phyloP scores from a whole-genome alignment of 2,888 invertebrate species.

The Sympetrum striolatum region DNA sequence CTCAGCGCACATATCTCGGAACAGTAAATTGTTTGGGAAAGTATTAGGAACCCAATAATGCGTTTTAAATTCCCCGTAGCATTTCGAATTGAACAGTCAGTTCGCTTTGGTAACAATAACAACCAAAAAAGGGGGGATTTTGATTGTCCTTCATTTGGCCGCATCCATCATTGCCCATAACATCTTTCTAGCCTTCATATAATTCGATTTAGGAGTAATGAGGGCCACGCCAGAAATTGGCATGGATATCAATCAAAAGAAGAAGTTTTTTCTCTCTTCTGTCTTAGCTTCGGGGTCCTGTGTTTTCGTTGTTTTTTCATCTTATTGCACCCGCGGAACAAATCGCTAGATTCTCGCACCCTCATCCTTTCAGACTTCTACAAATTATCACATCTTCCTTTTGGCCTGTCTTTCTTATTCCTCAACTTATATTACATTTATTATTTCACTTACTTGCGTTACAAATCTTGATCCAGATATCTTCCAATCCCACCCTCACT shows the following conservation, averaged over 20 bases:
- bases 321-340: background rate
- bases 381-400: background rate
- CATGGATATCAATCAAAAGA: slow-evolving; percentile 25
- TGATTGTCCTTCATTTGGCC: slow-evolving; percentile 23
- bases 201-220: slow-evolving; percentile 39
- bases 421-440: background rate
- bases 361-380: background rate
- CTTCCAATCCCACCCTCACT: too few relatives aligned
- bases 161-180: slow-evolving; percentile 36
- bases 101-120: background rate
- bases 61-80: background rate
- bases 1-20: too few relatives aligned
- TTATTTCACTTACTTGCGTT: background rate
- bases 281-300: background rate
- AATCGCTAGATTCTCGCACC: background rate
- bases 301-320: background rate
- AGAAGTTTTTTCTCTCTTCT: background rate
- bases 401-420: background rate
- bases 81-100: background rate
- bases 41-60: background rate
- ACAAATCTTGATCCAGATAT: too few relatives aligned
- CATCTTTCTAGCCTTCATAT: slow-evolving; percentile 20
- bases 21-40: background rate
- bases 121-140: background rate
- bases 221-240: slow-evolving; percentile 32